Evolutionary conservation across 1,140 invertebrate species (phyloP).

Genomic region (Calephelis nemesis): DNA sequence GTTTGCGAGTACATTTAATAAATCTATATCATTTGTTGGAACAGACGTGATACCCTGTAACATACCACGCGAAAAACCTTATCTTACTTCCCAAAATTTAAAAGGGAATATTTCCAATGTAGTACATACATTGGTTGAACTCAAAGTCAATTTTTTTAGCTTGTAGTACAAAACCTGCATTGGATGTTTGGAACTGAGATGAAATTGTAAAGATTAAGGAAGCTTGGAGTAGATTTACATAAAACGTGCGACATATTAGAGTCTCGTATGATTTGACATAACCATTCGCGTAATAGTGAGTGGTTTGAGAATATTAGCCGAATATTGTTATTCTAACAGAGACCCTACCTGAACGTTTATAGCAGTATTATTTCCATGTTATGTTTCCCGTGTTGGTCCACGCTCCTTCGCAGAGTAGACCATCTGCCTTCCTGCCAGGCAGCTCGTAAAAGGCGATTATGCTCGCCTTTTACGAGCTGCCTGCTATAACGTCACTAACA

Average conservation of each 20-base stretch:
- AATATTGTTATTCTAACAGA: too few relatives aligned
- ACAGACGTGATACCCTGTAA: conserved; percentile 25
- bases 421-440: too few relatives aligned
- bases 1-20: conserved; percentile 27
- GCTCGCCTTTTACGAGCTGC: too few relatives aligned
- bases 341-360: too few relatives aligned
- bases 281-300: conserved; percentile 18
- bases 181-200: conserved; percentile 1
- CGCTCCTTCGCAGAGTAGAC: too few relatives aligned
- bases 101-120: not conserved
- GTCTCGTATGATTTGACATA: conserved; percentile 28
- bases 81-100: conserved; percentile 10
- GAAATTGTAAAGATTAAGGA: not conserved
- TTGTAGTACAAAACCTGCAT: not conserved
- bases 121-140: conserved; percentile 2
- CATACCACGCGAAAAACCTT: conserved; percentile 17
- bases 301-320: conserved; percentile 9
- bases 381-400: too few relatives aligned
- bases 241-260: conserved; percentile 24
- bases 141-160: not conserved
- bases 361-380: too few relatives aligned
- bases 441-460: too few relatives aligned
- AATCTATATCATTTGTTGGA: conserved; percentile 28
- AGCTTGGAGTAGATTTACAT: conserved; percentile 21
- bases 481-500: too few relatives aligned